Evolutionary conservation across 2,888 invertebrate species (phyloP).

Genomic region (Stramonita haemastoma): DNA sequence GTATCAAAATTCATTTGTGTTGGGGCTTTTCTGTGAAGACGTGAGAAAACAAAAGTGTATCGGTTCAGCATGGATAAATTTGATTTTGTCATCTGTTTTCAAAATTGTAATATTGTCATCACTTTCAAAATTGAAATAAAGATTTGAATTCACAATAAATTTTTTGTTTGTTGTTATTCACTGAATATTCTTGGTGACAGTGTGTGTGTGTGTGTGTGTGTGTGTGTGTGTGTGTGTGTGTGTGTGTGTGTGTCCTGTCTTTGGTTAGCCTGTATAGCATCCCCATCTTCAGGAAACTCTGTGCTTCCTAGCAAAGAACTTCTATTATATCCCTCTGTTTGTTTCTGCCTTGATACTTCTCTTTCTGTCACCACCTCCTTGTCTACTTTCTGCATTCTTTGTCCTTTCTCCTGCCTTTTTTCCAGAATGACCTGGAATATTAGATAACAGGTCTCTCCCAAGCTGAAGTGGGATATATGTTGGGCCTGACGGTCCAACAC

Average conservation of each 20-base stretch:
- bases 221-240: neutral
- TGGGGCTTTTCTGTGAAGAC: neutral
- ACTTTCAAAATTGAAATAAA: neutral
- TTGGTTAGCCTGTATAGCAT: neutral
- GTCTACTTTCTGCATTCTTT: neutral
- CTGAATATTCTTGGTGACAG: too few species aligned
- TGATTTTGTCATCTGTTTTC: neutral
- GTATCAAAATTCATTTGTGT: neutral
- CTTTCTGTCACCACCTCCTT: neutral
- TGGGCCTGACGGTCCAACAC: too few species aligned
- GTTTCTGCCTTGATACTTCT: neutral
- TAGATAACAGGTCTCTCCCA: too few species aligned
- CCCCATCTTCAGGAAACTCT: too few species aligned
- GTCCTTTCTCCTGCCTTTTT: too few species aligned
- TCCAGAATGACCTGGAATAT: too few species aligned
- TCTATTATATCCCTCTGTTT: neutral
- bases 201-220: neutral
- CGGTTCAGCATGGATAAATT: neutral
- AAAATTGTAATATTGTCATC: neutral
- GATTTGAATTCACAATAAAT: neutral
- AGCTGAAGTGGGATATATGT: too few species aligned
- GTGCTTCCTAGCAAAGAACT: neutral
- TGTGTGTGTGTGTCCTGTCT: neutral
- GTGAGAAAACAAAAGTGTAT: neutral
- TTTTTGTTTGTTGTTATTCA: neutral